Evolutionary conservation across 2,888 invertebrate genomes (phyloP).

Genomic region (Drosophila anomalata): DNA sequence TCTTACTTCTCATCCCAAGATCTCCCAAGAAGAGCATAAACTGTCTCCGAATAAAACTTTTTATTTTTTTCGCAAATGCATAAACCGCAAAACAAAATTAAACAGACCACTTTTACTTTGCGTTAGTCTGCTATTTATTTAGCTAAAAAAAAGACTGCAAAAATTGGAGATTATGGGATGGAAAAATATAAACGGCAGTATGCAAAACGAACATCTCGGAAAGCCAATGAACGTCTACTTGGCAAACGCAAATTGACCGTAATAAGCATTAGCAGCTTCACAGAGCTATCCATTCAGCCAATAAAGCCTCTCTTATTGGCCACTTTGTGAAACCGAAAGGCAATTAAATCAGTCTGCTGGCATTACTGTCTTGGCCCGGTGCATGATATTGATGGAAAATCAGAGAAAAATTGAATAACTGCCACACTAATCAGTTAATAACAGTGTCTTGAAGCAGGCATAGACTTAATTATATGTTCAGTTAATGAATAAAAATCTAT

Average conservation of each 20-base stretch:
- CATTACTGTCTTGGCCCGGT: slow-evolving; percentile 7
- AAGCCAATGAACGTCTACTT: slow-evolving; percentile 15
- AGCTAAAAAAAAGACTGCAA: neutral
- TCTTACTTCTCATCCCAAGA: slow-evolving; percentile 14
- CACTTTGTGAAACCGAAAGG: slow-evolving; percentile 48
- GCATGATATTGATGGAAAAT: slow-evolving; percentile 21
- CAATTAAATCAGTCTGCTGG: slow-evolving; percentile 39
- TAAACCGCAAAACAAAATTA: slow-evolving; percentile 14
- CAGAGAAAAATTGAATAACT: slow-evolving; percentile 21
- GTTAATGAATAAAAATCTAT: neutral
- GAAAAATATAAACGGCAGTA: slow-evolving; percentile 7
- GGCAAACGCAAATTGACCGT: slow-evolving; percentile 50
- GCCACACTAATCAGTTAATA: slow-evolving; percentile 41
- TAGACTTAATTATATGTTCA: slow-evolving; percentile 8
- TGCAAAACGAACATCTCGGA: slow-evolving; percentile 23
- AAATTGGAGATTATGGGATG: neutral
- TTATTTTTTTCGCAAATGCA: slow-evolving; percentile 51
- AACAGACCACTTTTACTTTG: slow-evolving; percentile 21
- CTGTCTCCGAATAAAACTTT: slow-evolving; percentile 53
- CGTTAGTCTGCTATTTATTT: slow-evolving; percentile 20
- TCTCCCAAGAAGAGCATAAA: slow-evolving; percentile 11
- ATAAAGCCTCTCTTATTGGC: slow-evolving; percentile 43
- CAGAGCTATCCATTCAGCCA: slow-evolving; percentile 8
- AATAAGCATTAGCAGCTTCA: slow-evolving; percentile 49
- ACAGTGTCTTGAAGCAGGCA: slow-evolving; percentile 10